Conservation (phyloP, 2,888 invertebrate species). For the Metopia argyrocephala region DNA sequence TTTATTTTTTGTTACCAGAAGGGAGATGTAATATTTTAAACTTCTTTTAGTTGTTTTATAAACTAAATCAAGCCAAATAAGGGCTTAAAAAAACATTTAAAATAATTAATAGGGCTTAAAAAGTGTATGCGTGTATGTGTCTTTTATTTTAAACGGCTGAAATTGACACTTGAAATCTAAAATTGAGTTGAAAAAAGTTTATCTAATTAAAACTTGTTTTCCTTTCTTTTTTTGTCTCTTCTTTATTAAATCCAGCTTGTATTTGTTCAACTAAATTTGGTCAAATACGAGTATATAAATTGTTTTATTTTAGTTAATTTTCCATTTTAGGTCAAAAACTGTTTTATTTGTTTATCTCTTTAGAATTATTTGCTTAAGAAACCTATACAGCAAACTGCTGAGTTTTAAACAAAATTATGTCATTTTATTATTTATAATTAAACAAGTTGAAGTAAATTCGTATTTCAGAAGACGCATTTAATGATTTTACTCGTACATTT, state of each 20-base stretch:
- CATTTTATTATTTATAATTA: not conserved
- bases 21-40: constrained; percentile 57
- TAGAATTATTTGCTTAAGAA: not conserved
- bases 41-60: constrained; percentile 35
- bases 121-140: not conserved
- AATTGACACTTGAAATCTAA: constrained; percentile 54
- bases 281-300: not conserved
- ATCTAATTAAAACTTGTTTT: constrained; percentile 37
- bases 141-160: constrained; percentile 24
- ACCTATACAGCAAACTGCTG: no score
- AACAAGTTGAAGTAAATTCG: not conserved
- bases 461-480: not conserved
- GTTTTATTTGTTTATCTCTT: not conserved
- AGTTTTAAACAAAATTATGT: not conserved
- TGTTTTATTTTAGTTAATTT: not conserved
- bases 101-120: not conserved
- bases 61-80: constrained; percentile 47
- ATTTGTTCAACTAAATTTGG: not conserved
- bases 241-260: constrained; percentile 2
- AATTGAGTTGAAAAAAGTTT: constrained; percentile 48
- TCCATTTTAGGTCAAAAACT: not conserved
- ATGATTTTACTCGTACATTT: no score
- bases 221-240: constrained; percentile 9
- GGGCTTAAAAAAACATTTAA: constrained; percentile 6
- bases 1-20: constrained; percentile 47